Conservation (phyloP, 1,140 invertebrate species). For the Eurosta solidaginis region DNA sequence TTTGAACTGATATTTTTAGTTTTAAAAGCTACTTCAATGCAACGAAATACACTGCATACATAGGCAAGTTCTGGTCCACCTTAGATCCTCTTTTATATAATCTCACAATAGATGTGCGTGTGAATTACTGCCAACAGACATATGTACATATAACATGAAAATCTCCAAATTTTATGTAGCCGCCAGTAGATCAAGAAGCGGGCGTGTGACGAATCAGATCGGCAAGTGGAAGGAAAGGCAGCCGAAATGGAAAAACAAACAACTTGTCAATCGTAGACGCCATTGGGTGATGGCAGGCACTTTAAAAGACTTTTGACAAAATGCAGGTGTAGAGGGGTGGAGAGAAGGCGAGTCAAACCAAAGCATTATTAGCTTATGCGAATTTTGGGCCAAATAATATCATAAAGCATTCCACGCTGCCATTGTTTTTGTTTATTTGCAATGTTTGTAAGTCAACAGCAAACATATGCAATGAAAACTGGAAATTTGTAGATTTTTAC, state of each 20-base stretch:
- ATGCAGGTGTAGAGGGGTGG: neutral
- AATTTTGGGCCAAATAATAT: slow-evolving; percentile 9
- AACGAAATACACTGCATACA: neutral
- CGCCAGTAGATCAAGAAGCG: neutral
- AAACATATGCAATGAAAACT: slow-evolving; percentile 2
- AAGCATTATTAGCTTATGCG: neutral
- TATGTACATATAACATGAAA: neutral
- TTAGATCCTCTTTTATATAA: neutral
- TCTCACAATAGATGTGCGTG: too few relatives aligned
- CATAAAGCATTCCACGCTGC: too few relatives aligned
- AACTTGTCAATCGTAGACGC: neutral
- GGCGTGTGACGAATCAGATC: neutral
- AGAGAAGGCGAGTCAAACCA: too few relatives aligned
- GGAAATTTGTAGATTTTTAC: neutral
- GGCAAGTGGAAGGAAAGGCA: neutral
- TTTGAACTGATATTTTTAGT: neutral
- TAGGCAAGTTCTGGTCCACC: neutral
- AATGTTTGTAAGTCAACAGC: neutral
- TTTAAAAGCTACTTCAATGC: neutral
- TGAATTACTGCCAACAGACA: neutral
- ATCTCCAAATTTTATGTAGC: neutral
- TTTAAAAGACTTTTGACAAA: neutral
- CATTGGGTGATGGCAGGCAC: neutral
- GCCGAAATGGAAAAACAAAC: neutral
- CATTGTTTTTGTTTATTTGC: slow-evolving; percentile 14